Evolutionary conservation across 2,888 invertebrate species (phyloP).

Genomic region (Electrophaes corylata): DNA sequence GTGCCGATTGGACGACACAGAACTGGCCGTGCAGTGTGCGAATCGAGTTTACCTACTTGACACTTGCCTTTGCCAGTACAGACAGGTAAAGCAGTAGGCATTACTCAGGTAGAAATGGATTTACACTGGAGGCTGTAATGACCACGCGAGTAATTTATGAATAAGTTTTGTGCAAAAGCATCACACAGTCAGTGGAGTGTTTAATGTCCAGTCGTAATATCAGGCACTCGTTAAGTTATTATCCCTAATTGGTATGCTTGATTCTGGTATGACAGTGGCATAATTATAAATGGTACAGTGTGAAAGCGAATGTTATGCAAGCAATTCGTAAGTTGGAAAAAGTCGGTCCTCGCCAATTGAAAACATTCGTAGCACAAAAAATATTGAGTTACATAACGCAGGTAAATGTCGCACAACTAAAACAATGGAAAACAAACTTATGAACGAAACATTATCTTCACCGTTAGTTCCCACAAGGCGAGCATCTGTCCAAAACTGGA

Average conservation of each 20-base stretch:
- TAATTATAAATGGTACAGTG: slow-evolving; percentile 43
- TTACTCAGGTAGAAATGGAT: slow-evolving; percentile 44
- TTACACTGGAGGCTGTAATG: slow-evolving; percentile 42
- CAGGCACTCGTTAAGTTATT: neutral
- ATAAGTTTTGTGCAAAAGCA: slow-evolving; percentile 38
- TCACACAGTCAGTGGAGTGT: slow-evolving; percentile 13
- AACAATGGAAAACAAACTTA: slow-evolving; percentile 39
- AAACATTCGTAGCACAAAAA: slow-evolving; percentile 12
- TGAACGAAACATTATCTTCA: slow-evolving; percentile 43
- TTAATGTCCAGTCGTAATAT: slow-evolving; percentile 16
- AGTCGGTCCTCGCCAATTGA: slow-evolving; percentile 6
- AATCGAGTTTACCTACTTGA: slow-evolving; percentile 71
- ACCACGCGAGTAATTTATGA: slow-evolving; percentile 46
- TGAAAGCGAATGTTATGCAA: slow-evolving; percentile 65
- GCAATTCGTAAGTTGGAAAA: slow-evolving; percentile 41
- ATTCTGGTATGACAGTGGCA: slow-evolving; percentile 22
- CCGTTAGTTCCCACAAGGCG: slow-evolving; percentile 76
- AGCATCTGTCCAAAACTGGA: slow-evolving; percentile 74
- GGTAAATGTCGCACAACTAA: slow-evolving; percentile 16
- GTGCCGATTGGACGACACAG: slow-evolving; percentile 6
- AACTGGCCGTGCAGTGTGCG: slow-evolving; percentile 50
- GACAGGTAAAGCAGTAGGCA: slow-evolving; percentile 40
- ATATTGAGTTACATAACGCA: slow-evolving; percentile 29
- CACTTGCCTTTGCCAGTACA: too few species aligned
- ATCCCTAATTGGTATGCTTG: neutral